Percentiles rank a stretch among this genome's conserved stretches.
phyloP scores from a whole-genome alignment of 53 echinoderm and acorn worm species.

The Echinometra lucunter region DNA sequence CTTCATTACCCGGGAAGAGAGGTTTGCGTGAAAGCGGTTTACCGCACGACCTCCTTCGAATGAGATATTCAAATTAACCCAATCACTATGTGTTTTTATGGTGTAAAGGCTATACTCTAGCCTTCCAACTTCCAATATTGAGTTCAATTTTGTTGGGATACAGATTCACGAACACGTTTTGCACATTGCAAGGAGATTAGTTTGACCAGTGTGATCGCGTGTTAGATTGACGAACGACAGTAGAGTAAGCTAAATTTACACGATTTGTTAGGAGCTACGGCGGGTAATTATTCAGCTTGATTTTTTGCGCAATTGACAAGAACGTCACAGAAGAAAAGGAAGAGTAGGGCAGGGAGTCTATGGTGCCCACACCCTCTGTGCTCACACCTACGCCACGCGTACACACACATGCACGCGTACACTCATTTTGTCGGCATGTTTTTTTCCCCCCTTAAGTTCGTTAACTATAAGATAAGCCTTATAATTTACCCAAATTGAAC shows the following conservation, averaged over 20 bases:
- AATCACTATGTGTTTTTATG: conserved; percentile 14
- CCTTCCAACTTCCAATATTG: not conserved
- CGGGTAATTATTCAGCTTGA: not conserved
- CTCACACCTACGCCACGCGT: no score
- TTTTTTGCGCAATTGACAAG: not conserved
- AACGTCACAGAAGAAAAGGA: not conserved
- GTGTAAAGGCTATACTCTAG: not conserved
- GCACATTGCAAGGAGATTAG: not conserved
- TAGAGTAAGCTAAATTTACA: not conserved
- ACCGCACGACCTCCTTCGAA: conserved; percentile 14
- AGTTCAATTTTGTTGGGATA: conserved; percentile 19
- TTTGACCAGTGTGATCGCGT: not conserved
- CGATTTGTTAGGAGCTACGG: not conserved
- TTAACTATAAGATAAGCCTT: no score
- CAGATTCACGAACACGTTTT: conserved; percentile 23
- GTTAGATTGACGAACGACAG: not conserved
- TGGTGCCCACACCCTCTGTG: not conserved
- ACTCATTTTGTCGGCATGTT: no score
- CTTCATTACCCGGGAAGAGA: not conserved
- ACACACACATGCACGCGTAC: no score
- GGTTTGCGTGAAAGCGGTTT: not conserved
- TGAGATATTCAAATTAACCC: conserved; percentile 38
- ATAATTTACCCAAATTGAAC: no score
- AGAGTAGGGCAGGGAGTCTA: not conserved
- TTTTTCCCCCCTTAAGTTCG: no score